These are phyloP conservation scores for Ichneumoninae sp. DNA, from an alignment of 2,888 invertebrate species.

Conservation along the genomic window DNA sequence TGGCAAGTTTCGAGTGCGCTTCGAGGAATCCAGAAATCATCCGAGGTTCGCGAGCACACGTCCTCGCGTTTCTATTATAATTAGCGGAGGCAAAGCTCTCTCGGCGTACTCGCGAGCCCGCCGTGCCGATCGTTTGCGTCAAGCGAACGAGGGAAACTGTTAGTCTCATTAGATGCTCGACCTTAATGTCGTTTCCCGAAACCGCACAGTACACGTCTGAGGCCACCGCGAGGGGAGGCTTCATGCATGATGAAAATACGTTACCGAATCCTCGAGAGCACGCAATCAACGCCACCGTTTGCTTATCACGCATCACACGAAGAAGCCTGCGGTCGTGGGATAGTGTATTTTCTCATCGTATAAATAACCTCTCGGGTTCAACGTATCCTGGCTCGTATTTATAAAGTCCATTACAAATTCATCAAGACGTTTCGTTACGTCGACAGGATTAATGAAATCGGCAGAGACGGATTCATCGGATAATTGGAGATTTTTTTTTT, in stretches of 20 bases:
- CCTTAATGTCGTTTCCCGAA: slow-evolving; percentile 47
- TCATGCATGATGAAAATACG: slow-evolving; percentile 35
- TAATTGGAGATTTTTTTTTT: slow-evolving; percentile 32
- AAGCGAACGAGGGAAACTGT: slow-evolving; percentile 33
- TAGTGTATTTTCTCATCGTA: slow-evolving; percentile 34
- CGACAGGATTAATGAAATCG: neutral
- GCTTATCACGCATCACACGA: slow-evolving; percentile 39
- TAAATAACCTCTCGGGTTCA: slow-evolving; percentile 45
- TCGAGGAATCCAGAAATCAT: slow-evolving; percentile 22
- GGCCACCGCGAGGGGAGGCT: slow-evolving; percentile 13
- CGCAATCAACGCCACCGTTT: slow-evolving; percentile 57
- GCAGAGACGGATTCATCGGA: neutral
- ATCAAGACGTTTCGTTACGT: slow-evolving; percentile 20
- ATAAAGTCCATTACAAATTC: neutral
- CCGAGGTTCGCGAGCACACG: neutral
- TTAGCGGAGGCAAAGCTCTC: slow-evolving; percentile 32
- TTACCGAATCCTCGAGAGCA: slow-evolving; percentile 44
- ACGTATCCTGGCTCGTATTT: slow-evolving; percentile 6
- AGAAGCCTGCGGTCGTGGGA: slow-evolving; percentile 3
- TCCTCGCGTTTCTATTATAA: slow-evolving; percentile 22
- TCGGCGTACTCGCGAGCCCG: neutral
- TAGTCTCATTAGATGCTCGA: slow-evolving; percentile 41
- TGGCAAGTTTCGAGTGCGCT: slow-evolving; percentile 24
- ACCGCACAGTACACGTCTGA: slow-evolving; percentile 41
- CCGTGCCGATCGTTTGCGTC: slow-evolving; percentile 40